These are phyloP conservation scores for Podarcis raffonei DNA, from an alignment of 2,113 vertebrate species.

Conservation along the genomic window DNA sequence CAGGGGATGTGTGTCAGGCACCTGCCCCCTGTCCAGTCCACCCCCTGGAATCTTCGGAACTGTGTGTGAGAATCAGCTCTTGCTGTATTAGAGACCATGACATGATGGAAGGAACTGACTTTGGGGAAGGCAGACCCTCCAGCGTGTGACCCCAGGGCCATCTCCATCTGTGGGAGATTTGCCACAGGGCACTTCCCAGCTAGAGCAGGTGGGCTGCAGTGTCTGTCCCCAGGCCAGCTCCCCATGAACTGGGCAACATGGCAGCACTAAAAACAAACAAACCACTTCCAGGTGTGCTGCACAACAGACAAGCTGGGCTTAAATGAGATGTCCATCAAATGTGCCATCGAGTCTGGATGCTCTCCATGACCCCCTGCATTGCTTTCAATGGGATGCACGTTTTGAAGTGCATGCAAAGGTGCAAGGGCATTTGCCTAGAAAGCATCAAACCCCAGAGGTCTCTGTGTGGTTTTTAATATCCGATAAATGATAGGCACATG, in stretches of 20 bases:
- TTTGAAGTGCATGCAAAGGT: background rate
- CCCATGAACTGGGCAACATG: no score
- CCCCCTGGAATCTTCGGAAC: background rate
- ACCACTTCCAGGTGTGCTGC: background rate
- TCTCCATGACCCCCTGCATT: background rate
- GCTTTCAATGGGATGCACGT: background rate
- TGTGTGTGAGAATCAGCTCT: background rate
- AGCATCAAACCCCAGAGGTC: background rate
- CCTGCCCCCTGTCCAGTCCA: background rate
- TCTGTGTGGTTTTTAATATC: background rate
- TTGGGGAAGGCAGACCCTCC: background rate
- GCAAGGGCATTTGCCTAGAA: background rate
- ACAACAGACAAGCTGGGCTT: no score
- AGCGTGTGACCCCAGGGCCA: background rate
- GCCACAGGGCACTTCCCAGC: background rate
- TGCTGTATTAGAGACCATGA: background rate
- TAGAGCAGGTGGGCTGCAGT: background rate
- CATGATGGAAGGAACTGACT: background rate
- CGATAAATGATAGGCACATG: background rate
- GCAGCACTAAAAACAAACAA: background rate
- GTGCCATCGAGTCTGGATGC: background rate
- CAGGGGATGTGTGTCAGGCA: background rate
- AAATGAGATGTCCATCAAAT: background rate
- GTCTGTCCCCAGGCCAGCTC: no score
- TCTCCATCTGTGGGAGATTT: background rate